These are phyloP conservation scores for Labrus mixtus DNA, from an alignment of 2,113 vertebrate genomes.

Conservation along the genomic window DNA sequence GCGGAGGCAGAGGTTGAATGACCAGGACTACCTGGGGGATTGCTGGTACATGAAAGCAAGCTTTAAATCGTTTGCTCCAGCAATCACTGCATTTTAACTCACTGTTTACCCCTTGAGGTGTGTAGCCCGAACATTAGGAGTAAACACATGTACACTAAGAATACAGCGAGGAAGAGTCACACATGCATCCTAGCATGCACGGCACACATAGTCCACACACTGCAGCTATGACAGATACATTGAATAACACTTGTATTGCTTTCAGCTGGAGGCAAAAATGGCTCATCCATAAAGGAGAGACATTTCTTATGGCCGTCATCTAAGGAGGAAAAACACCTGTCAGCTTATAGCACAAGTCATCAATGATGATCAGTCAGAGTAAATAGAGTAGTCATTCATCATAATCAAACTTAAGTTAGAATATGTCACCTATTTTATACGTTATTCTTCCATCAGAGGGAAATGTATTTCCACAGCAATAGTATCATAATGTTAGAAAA, in stretches of 20 bases:
- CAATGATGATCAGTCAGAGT: slow-evolving; percentile 12
- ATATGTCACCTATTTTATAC: not conserved
- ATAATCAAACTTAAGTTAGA: slow-evolving; percentile 3
- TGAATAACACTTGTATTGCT: slow-evolving; percentile 50
- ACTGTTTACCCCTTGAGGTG: not conserved
- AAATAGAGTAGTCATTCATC: not conserved
- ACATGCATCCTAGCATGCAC: slow-evolving; percentile 8
- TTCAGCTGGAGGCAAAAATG: slow-evolving; percentile 30
- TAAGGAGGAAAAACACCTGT: slow-evolving; percentile 29
- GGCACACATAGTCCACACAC: slow-evolving; percentile 13
- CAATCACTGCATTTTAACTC: slow-evolving; percentile 36
- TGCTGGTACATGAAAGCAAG: slow-evolving; percentile 35
- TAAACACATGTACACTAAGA: not conserved
- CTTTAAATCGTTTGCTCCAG: slow-evolving; percentile 25
- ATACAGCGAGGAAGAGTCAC: not conserved
- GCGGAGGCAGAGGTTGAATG: slow-evolving; percentile 47
- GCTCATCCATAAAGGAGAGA: slow-evolving; percentile 38
- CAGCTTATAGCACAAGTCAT: slow-evolving; percentile 20
- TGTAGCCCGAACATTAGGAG: slow-evolving; percentile 3
- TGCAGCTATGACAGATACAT: not conserved
- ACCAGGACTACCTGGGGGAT: slow-evolving; percentile 18
- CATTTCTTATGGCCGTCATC: slow-evolving; percentile 29
- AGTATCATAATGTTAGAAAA: no score
- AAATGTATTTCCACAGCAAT: not conserved
- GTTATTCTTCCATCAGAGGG: not conserved